Base-by-base conservation (phyloP, 2,888 invertebrate species). In the Caenorhabditis imperialis region DNA sequence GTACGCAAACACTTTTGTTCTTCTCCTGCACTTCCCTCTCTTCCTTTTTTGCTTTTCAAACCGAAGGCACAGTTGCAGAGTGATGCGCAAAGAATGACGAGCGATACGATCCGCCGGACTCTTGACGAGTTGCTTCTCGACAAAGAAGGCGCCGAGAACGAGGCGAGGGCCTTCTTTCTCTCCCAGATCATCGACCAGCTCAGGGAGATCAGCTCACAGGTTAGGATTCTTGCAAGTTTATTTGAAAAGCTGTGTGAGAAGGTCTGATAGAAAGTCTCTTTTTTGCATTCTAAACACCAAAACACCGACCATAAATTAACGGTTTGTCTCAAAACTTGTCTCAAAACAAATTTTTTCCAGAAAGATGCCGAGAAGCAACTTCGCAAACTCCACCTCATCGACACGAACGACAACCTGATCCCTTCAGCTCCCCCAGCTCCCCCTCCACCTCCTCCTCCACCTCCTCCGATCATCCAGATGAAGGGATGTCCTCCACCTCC, bases 21-120 rank as follows among this genome's bases (percentile, higher is more conserved):
- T 8, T 20, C 7, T 20, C 16, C 30, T 16, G 27, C 10, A 14
- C 42, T 16, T 42, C 42, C 2, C 42, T 40, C 18, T 55, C 54
- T 53, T 25, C 14, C 6, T 14, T 7, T n/a, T 16, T 42, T 44
- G 8, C 37, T 20, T 16, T 30, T 30, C 35, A 35, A 42, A 27
- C 48, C 55, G 57, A n/a, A n/a, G n/a, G n/a, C n/a, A n/a, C n/a
- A n/a, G n/a, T n/a, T n/a, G n/a, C n/a, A n/a, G n/a, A n/a, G n/a
- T n/a, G n/a, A n/a, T n/a, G n/a, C n/a, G n/a, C n/a, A n/a, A n/a
- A 53, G 40, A 48, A 65, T 65, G 65, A 65, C 65, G 65, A 65
- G 65, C 65, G 65, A 65, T 18, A 65, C 65, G 48, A 65, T 65
- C 23, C 65, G 65, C 55, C 55, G 35, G 33, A 65, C 65, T 8